phyloP scores from a whole-genome alignment of 2,888 invertebrate species.

The Tridacna gigas region DNA sequence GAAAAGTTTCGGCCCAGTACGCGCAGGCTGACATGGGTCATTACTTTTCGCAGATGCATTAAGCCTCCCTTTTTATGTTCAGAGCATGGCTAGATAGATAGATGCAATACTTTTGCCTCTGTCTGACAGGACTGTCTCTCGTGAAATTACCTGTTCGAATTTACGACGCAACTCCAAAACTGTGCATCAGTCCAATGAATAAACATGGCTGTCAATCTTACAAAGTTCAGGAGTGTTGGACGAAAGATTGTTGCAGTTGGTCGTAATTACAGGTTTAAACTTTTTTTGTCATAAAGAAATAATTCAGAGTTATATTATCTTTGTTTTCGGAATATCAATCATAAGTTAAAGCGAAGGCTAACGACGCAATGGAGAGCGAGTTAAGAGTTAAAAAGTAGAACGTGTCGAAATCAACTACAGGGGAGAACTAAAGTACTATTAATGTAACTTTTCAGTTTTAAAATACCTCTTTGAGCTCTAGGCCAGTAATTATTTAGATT shows the following conservation, averaged over 20 bases:
- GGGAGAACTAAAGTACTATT: not conserved
- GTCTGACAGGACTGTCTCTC: constrained; percentile 3
- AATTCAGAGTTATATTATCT: no score
- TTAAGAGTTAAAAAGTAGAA: not conserved
- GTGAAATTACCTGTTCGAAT: not conserved
- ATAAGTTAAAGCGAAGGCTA: no score
- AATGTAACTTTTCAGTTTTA: no score
- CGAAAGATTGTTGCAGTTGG: constrained; percentile 77
- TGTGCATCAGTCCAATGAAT: not conserved
- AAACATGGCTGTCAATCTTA: constrained; percentile 59
- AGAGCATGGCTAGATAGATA: no score
- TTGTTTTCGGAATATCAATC: no score
- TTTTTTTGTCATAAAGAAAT: not conserved
- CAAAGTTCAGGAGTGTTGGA: constrained; percentile 67
- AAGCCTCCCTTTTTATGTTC: no score
- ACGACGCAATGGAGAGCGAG: not conserved
- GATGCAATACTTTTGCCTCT: not conserved
- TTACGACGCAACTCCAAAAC: no score
- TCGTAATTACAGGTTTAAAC: constrained; percentile 75
- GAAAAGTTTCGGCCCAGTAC: no score
- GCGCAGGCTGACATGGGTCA: no score
- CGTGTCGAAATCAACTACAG: not conserved
- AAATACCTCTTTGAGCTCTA: no score
- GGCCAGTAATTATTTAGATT: not conserved
- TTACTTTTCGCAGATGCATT: no score